phyloP scores from a whole-genome alignment of 2,113 vertebrate genomes.

The Istiophorus platypterus region DNA sequence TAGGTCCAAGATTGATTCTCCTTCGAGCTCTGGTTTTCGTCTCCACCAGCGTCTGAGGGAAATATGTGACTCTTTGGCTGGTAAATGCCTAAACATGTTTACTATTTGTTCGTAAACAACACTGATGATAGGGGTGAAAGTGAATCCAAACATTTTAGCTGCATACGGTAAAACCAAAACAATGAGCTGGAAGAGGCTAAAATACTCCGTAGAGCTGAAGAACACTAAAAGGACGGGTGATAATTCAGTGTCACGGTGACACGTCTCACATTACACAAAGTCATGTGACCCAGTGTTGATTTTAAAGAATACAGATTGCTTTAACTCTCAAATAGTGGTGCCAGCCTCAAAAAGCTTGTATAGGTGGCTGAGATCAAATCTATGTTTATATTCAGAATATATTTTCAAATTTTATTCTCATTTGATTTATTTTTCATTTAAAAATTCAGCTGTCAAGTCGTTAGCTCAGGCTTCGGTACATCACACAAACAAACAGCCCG shows the following conservation, averaged over 20 bases:
- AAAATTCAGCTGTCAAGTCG: background rate
- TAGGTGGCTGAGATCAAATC: background rate
- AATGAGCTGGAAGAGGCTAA: background rate
- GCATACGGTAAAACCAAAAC: no score
- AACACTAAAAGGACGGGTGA: no score
- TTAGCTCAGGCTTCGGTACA: background rate
- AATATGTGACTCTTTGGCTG: background rate
- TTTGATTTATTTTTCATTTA: background rate
- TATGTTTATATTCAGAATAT: background rate
- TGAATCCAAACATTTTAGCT: background rate
- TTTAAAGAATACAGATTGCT: background rate
- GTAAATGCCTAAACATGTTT: background rate
- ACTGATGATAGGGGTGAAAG: background rate
- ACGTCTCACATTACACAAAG: no score
- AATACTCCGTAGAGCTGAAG: background rate
- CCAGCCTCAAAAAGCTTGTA: background rate
- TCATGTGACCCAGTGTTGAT: background rate
- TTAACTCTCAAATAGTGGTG: background rate
- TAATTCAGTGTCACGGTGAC: no score
- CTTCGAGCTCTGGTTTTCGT: background rate
- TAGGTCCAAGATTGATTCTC: background rate
- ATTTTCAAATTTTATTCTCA: background rate
- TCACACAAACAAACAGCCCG: background rate
- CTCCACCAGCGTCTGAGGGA: no score
- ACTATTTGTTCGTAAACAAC: no score